phyloP scores from a whole-genome alignment of 2,888 invertebrate genomes.

The Thyatira batis region DNA sequence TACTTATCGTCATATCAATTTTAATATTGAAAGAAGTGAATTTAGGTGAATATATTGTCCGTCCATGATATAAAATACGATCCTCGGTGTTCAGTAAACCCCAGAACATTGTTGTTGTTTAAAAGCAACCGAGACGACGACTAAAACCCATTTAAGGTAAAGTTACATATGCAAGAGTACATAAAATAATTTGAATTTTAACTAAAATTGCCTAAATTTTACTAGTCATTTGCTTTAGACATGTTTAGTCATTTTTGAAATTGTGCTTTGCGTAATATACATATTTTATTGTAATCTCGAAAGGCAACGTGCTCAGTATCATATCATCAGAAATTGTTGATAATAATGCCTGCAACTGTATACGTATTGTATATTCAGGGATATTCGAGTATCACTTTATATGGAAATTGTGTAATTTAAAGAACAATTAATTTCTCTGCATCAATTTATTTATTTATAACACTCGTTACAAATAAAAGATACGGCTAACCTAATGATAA shows the following conservation, averaged over 20 bases:
- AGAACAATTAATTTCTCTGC: too few relatives aligned
- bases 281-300: conserved; percentile 20
- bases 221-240: conserved; percentile 38
- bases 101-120: conserved; percentile 9
- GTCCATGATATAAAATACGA: conserved; percentile 63
- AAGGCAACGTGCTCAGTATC: conserved; percentile 32
- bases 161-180: conserved; percentile 2
- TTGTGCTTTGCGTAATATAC: conserved; percentile 28
- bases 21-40: conserved; percentile 1
- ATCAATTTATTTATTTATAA: too few relatives aligned
- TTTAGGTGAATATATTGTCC: conserved; percentile 55
- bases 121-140: not conserved
- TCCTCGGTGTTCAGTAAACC: conserved; percentile 20
- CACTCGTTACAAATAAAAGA: conserved; percentile 29
- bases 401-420: conserved; percentile 10
- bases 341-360: conserved; percentile 35
- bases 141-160: not conserved
- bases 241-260: conserved; percentile 17
- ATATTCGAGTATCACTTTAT: conserved; percentile 28
- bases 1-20: too few relatives aligned
- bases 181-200: not conserved
- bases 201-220: conserved; percentile 16
- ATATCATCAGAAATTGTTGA: conserved; percentile 21
- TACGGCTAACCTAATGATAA: conserved; percentile 35
- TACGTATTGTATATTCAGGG: conserved; percentile 32